phyloP scores from a whole-genome alignment of 1,140 invertebrate species.

The Drosophila arawakana region DNA sequence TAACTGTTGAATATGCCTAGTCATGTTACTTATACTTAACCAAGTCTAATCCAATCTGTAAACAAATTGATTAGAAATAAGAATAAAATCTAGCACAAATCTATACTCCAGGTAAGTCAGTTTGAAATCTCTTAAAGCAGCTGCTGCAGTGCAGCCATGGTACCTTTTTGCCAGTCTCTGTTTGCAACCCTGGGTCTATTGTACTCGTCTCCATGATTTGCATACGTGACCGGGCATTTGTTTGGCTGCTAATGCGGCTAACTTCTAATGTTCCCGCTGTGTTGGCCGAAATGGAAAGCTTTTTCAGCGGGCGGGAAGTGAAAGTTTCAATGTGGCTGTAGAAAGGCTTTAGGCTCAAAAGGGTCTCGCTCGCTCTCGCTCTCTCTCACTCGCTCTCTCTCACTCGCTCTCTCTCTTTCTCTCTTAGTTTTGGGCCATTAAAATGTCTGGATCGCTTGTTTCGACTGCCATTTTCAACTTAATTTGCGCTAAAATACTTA shows the following conservation, averaged over 20 bases:
- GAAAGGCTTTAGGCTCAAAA: neutral
- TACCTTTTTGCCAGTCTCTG: neutral
- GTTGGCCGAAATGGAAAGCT: slow-evolving; percentile 67
- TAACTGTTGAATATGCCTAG: too few relatives aligned
- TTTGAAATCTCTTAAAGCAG: too few relatives aligned
- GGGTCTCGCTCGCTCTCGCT: neutral
- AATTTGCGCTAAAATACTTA: slow-evolving; percentile 82
- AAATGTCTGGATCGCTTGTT: slow-evolving; percentile 55
- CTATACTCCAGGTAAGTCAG: too few relatives aligned
- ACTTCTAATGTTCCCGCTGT: slow-evolving; percentile 40
- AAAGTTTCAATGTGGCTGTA: slow-evolving; percentile 51
- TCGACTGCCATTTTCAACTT: slow-evolving; percentile 65
- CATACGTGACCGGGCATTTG: slow-evolving; percentile 78
- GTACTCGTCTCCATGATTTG: slow-evolving; percentile 38
- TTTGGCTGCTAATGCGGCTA: slow-evolving; percentile 61
- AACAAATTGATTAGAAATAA: too few relatives aligned
- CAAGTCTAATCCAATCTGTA: too few relatives aligned
- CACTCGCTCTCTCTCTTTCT: too few relatives aligned
- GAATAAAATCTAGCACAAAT: too few relatives aligned
- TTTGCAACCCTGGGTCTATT: neutral
- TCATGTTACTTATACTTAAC: too few relatives aligned
- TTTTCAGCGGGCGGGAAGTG: slow-evolving; percentile 48
- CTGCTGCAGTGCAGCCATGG: neutral
- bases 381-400: too few relatives aligned
- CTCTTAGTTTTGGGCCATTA: slow-evolving; percentile 16